A percentile compares a stretch with the other conserved stretches of the same genome.
Evolutionary conservation across 2,888 invertebrate species (phyloP).

Genomic region (Brenthis ino): DNA sequence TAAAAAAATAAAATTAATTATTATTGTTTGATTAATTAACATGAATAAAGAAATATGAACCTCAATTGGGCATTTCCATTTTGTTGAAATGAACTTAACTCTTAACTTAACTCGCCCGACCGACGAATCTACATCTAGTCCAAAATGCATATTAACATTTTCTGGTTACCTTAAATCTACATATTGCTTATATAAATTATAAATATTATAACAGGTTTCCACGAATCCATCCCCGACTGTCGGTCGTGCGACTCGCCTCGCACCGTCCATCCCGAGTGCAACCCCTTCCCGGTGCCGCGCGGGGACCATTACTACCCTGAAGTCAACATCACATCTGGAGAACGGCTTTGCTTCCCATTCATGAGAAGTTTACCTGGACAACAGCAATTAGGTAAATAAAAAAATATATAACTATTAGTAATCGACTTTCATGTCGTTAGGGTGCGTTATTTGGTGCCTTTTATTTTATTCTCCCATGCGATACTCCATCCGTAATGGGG

Average conservation of each 20-base stretch:
- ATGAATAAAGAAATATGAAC: too few relatives aligned
- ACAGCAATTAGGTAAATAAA: constrained; percentile 85
- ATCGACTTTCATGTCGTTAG: not conserved
- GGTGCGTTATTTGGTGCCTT: too few relatives aligned
- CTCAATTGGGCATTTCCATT: too few relatives aligned
- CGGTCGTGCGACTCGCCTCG: constrained; percentile 92
- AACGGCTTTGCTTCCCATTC: constrained; percentile 94
- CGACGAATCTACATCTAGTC: too few relatives aligned
- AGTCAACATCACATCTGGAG: constrained; percentile 91
- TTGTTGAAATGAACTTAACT: too few relatives aligned
- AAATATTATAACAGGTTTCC: constrained; percentile 83
- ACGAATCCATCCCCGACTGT: constrained; percentile 94
- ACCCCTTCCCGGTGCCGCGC: constrained; percentile 94
- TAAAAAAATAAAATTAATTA: too few relatives aligned
- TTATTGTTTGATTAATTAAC: too few relatives aligned
- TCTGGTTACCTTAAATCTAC: too few relatives aligned
- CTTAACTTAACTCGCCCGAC: too few relatives aligned
- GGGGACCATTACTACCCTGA: constrained; percentile 96
- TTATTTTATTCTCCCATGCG: not conserved
- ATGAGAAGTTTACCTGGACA: constrained; percentile 97
- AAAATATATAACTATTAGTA: too few relatives aligned
- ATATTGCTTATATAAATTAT: not conserved
- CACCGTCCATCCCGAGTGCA: constrained; percentile 96
- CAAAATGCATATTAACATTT: too few relatives aligned
- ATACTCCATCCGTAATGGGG: too few relatives aligned